phyloP scores from a whole-genome alignment of 2,888 invertebrate genomes.

The Athrips mouffetella region DNA sequence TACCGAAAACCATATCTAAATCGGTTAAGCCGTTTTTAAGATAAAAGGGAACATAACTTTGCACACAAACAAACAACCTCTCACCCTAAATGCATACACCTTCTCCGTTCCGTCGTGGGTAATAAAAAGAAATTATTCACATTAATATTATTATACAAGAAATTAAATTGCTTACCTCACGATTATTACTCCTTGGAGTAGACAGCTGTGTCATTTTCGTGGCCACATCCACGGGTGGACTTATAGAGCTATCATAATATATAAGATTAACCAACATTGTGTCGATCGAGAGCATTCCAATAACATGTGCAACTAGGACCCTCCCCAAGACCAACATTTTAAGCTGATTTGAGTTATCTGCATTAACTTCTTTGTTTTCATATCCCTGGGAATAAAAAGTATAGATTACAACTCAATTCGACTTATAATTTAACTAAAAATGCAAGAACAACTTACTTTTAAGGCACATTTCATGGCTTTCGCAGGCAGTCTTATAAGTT shows the following conservation, averaged over 20 bases:
- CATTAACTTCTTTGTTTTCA: conserved; percentile 74
- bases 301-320: conserved; percentile 77
- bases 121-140: no score
- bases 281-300: conserved; percentile 70
- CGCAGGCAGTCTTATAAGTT: conserved; percentile 81
- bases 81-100: no score
- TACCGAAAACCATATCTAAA: no score
- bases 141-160: background rate
- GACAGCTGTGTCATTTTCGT: conserved; percentile 69
- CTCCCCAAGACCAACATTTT: conserved; percentile 84
- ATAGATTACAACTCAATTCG: background rate
- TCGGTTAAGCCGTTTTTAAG: no score
- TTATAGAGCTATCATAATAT: conserved; percentile 71
- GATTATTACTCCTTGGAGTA: conserved; percentile 57
- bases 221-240: conserved; percentile 78
- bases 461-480: conserved; percentile 88
- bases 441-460: conserved; percentile 62
- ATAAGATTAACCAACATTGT: conserved; percentile 80
- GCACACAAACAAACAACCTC: no score
- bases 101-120: no score
- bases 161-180: conserved; percentile 44
- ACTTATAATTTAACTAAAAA: conserved; percentile 3
- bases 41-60: no score
- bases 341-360: conserved; percentile 78
- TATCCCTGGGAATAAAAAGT: conserved; percentile 53